Base-by-base conservation (phyloP, 2,113 vertebrate species). In the Callithrix jacchus region DNA sequence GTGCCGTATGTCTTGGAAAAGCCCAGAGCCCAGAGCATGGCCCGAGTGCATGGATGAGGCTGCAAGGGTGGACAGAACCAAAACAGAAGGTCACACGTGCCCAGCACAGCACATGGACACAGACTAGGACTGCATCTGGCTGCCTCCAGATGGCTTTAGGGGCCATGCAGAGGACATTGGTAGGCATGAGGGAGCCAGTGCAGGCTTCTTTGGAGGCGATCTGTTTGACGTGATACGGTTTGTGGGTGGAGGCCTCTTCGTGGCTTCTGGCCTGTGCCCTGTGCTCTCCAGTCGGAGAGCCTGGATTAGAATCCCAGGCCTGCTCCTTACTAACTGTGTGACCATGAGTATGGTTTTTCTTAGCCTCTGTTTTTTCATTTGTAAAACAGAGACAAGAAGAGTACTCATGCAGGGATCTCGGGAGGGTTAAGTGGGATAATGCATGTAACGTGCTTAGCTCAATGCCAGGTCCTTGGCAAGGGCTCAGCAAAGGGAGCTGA, bases 51-150 rank as follows among this genome's bases (percentile, higher is more conserved):
- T 5, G 71, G 68, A 20, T 5, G 5, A 23, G 64, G 6, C 25
- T 64, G 10, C 35, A 49, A 10, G 37, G 27, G 20, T 66, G 49
- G 30, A 35, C 9, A 13, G 84, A 71, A 68, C 45, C 14, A 37
- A 52, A 30, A 14, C 11, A 8, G 37, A 37, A 12, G 12, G 45
- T 17, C 20, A 32, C 12, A 3, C 3, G 1, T 1, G 0, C 35
- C 23, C 3, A 40, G 37, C 17, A 13, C 0, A 14, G 21, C 8
- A 70, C 61, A 27, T 25, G 0, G 5, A 49, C 1, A 21, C 6
- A n/a, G 68, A 56, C 3, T 10, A 2, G 32, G 20, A 47, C 37
- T 47, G 2, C 61, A 64, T 2, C 3, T 14, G 70, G 37, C n/a
- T 17, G 3, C 12, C 4, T 0, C 5, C 5, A 64, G 42, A 18